These are phyloP conservation scores for Danaus chrysippus DNA, from an alignment of 2,888 invertebrate genomes.

Conservation along the genomic window DNA sequence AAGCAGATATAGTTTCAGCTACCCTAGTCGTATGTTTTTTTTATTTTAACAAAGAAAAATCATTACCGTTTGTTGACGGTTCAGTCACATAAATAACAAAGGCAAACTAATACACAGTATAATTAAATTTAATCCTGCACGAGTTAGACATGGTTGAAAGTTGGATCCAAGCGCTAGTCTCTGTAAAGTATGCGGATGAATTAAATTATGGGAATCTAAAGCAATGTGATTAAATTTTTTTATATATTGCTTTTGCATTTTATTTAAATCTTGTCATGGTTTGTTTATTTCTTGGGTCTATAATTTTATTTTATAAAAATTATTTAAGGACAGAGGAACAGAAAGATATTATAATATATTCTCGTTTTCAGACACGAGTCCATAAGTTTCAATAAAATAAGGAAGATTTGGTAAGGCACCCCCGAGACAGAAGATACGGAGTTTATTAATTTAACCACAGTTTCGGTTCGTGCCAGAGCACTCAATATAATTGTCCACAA, in stretches of 20 bases:
- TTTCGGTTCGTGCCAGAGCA: slow-evolving; percentile 32
- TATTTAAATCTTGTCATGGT: too few relatives aligned
- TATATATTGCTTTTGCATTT: too few relatives aligned
- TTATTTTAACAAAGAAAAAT: too few relatives aligned
- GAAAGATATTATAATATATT: neutral
- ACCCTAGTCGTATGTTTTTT: too few relatives aligned
- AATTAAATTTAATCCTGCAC: neutral
- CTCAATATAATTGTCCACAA: slow-evolving; percentile 47
- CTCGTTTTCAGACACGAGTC: slow-evolving; percentile 8
- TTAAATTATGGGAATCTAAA: neutral
- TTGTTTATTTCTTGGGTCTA: too few relatives aligned
- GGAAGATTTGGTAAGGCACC: slow-evolving; percentile 20
- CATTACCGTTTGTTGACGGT: too few relatives aligned
- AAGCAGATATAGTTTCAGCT: too few relatives aligned
- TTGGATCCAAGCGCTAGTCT: neutral
- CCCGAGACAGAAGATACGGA: slow-evolving; percentile 25
- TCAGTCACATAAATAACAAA: too few relatives aligned
- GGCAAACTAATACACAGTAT: neutral
- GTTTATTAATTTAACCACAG: slow-evolving; percentile 38
- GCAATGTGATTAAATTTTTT: neutral
- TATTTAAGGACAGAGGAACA: too few relatives aligned
- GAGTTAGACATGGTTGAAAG: neutral
- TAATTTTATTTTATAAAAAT: too few relatives aligned
- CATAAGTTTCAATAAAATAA: slow-evolving; percentile 23
- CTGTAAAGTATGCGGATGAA: neutral